Conservation (phyloP, 2,797 vertebrate species). For the Spheniscus humboldti region DNA sequence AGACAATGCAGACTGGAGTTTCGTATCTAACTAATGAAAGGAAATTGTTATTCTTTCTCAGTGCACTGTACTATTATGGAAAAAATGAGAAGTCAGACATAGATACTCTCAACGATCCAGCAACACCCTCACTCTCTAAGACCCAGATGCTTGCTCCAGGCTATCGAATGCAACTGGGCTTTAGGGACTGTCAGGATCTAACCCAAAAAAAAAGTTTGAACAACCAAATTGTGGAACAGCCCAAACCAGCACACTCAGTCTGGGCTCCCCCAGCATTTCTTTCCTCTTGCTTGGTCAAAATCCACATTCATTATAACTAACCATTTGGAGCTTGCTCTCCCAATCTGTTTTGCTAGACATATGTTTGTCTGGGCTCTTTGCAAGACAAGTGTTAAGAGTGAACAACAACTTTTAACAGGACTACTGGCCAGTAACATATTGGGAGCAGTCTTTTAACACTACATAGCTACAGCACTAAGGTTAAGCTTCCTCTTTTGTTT, state of each 20-base stretch:
- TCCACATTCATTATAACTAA: neutral
- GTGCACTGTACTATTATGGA: neutral
- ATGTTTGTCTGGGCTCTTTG: neutral
- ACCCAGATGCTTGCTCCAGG: neutral
- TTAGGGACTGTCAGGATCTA: neutral
- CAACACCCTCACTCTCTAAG: neutral
- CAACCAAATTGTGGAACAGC: neutral
- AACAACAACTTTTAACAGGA: neutral
- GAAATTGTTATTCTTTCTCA: neutral
- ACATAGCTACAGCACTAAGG: neutral
- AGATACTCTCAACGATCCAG: neutral
- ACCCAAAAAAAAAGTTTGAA: neutral
- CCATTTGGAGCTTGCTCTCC: neutral
- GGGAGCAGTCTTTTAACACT: neutral
- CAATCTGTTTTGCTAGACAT: neutral
- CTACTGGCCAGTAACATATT: neutral
- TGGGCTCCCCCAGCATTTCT: accelerated
- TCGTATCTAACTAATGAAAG: neutral
- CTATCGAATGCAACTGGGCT: neutral
- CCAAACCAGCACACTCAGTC: neutral
- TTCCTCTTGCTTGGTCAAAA: neutral
- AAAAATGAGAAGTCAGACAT: neutral
- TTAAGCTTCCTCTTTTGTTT: neutral
- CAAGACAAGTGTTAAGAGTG: neutral
- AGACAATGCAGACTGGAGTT: neutral